Base-by-base conservation (phyloP, 2,888 invertebrate genomes). In the Tachina lurida region DNA sequence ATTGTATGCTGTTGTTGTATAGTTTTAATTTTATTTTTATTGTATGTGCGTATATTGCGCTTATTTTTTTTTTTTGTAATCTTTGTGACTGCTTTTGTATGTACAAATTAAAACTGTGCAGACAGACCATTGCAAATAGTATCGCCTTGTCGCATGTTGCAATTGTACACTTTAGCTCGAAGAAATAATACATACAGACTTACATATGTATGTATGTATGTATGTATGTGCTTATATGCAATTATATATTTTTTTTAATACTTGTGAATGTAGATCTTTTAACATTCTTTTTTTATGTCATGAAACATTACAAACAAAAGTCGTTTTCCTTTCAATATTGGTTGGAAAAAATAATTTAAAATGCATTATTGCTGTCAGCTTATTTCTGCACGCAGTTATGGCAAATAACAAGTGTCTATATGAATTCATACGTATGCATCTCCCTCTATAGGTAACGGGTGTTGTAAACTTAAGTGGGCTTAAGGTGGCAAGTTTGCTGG, bases 321-420 rank as follows among this genome's bases (percentile, higher is more conserved):
- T 41, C 10, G 58, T 41, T 41, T 52, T 49, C 49, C 70, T 79
- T 67, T 63, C 52, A 75, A 63, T 75, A 63, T 54, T 70, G 17
- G 31, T 54, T 68, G 15, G 60, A 63, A 67, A 77, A 39, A n/a
- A 41, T 15, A 54, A 39, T 54, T 22, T 49, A 54, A 60, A 83
- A 60, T 73, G 71, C 73, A 83, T 77, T 39, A 77, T 60, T 49
- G n/a, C 65, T 49, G 68, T 52, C 49, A 67, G 45, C 65, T 76
- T 31, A 41, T 52, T 60, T 22, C 60, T 43, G 15, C 22, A 65
- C 39, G 47, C 12, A 67, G 39, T 65, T 70, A 60, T 47, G 52
- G 15, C 9, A 52, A 17, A 31, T n/a, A 43, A 43, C 15, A 17
- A 43, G 43, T 43, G 41, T 9, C 4, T 47, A 47, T 47, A 47